Evolutionary conservation across 2,113 vertebrate genomes (phyloP).

Genomic region (Daphoenositta chrysoptera): DNA sequence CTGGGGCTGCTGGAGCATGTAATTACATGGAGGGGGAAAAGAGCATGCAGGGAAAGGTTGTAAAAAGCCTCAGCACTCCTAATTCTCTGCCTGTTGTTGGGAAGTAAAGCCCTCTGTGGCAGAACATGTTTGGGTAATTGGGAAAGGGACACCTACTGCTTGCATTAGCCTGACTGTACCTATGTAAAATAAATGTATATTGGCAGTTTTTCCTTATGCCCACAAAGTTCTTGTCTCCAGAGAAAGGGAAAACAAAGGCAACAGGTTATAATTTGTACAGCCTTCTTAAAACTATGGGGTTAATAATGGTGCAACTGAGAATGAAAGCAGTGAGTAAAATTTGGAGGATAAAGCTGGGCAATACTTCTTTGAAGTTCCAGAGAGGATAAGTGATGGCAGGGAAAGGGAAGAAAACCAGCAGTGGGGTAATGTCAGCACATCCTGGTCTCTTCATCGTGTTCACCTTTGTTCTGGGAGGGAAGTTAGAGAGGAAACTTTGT

Average conservation of each 20-base stretch:
- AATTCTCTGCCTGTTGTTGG: neutral
- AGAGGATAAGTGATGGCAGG: neutral
- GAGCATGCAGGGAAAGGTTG: neutral
- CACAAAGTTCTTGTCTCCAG: neutral
- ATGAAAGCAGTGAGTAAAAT: neutral
- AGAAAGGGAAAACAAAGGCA: neutral
- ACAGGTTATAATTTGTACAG: neutral
- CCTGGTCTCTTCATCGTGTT: neutral
- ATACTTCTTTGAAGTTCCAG: neutral
- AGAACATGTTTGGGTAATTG: slow-evolving; percentile 29
- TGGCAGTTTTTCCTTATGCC: neutral
- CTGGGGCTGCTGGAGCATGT: slow-evolving; percentile 25
- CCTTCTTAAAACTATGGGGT: neutral
- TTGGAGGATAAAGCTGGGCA: neutral
- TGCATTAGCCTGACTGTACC: neutral
- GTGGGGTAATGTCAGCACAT: neutral
- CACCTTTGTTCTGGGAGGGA: neutral
- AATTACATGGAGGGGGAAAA: slow-evolving; percentile 2
- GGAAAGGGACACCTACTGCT: neutral
- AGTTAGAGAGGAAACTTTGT: neutral
- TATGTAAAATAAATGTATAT: neutral
- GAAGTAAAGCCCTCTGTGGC: neutral
- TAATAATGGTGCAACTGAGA: neutral
- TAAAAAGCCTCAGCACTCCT: slow-evolving; percentile 36
- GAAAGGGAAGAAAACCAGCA: neutral